These are phyloP conservation scores for Eristalis pertinax DNA, from an alignment of 2,888 invertebrate genomes.

Conservation along the genomic window DNA sequence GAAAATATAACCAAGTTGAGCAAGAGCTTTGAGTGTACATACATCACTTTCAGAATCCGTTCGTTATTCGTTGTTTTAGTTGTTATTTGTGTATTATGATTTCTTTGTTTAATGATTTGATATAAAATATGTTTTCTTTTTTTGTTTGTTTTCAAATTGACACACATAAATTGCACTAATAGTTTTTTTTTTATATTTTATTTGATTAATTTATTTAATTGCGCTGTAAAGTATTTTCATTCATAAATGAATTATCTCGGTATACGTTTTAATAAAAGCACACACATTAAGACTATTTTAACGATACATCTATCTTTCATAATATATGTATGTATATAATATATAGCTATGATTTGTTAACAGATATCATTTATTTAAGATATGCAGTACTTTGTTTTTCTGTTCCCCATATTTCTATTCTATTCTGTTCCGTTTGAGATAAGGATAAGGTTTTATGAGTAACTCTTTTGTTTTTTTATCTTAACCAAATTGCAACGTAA, in stretches of 20 bases:
- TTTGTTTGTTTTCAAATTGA: constrained; percentile 43
- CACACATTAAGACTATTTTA: constrained; percentile 17
- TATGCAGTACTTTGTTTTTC: constrained; percentile 20
- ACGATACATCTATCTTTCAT: neutral
- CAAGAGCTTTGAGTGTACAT: neutral
- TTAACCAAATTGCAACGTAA: neutral
- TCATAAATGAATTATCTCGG: neutral
- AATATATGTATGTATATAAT: neutral
- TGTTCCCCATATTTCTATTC: constrained; percentile 20
- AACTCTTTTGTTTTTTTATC: neutral
- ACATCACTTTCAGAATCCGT: neutral
- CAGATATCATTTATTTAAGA: constrained; percentile 2
- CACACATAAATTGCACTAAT: constrained; percentile 56
- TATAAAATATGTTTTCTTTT: neutral
- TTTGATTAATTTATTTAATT: constrained; percentile 15
- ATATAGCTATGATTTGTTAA: neutral
- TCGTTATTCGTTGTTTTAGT: constrained; percentile 49
- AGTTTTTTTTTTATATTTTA: neutral
- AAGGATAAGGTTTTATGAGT: too few species aligned
- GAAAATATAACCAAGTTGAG: constrained; percentile 10
- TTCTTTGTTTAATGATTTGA: neutral
- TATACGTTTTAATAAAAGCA: constrained; percentile 19
- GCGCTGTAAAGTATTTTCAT: neutral
- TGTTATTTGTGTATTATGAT: neutral
- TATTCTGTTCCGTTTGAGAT: neutral